Evolutionary conservation across 2,888 invertebrate species (phyloP), one percentile per base, ranked within the genome.

Genomic region (Microplitis manilae): DNA sequence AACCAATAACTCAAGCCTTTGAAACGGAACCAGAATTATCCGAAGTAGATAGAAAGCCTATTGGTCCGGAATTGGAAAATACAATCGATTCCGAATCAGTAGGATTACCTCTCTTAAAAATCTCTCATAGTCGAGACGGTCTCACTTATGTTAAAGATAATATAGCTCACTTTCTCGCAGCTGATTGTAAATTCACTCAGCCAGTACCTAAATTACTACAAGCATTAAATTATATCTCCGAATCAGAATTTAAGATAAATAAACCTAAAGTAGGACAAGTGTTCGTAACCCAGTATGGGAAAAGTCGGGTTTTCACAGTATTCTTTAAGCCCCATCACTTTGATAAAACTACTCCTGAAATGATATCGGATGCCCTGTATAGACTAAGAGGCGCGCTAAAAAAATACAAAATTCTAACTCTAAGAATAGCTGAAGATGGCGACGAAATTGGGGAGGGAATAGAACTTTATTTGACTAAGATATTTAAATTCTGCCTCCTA

Each of bases 91-190:
- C 5, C 13, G 40, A 39, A 6, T 7, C 8, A 8, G 15, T 38
- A 13, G 15, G 64, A 73, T 38, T 59, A 69, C 5, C 13, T 2
- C 2, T 39, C 17, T 0, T 17, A 17, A 17, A 17, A 17, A 17
- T 17, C 0, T 17, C 17, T 17, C 1, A 68, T 1, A 13, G 38
- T 0, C 65, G 77, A 6, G 78, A 78, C 6, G 60, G 68, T 4
- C 50, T 79, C 0, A 78, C 76, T 0, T 79, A 65, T 15, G 8
- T 8, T 2, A 30, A 59, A 0, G 73, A 77, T 64, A 17, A 17
- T 17, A 77, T 76, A 9, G 70, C 69, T 1, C 79, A 79, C 40
- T 78, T 79, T 6, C 13, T 72, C 5, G 15, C 77, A 5, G 74
- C 68, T 0, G 74, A 79, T n/a, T 60, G 74, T 2, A 72, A 76